These are phyloP conservation scores for Leptinotarsa rubiginosa DNA, from an alignment of 2,888 invertebrate species.

Conservation along the genomic window DNA sequence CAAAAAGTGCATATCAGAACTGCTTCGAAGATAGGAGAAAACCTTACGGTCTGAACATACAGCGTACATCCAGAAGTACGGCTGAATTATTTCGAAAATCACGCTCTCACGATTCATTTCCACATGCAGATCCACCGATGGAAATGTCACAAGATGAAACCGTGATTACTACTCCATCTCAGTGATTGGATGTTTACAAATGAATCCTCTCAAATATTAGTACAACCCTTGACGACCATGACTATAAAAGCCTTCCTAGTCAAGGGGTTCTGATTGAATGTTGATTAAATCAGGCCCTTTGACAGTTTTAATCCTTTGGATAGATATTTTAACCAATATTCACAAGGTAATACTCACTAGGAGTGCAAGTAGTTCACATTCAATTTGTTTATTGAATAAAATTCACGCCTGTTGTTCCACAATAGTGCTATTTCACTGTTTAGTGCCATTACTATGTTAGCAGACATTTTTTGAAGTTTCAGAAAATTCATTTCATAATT, in stretches of 20 bases:
- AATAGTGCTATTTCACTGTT: too few species aligned
- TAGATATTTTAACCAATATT: not conserved
- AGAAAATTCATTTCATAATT: too few species aligned
- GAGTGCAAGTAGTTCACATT: too few species aligned
- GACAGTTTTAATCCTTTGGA: not conserved
- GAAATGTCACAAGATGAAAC: constrained; percentile 1
- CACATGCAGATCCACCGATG: not conserved
- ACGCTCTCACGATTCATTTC: not conserved
- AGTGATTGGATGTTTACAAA: not conserved
- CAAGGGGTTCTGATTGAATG: not conserved
- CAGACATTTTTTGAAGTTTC: too few species aligned
- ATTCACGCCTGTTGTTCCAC: too few species aligned
- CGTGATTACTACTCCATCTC: not conserved
- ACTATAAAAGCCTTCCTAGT: not conserved
- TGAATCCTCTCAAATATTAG: not conserved
- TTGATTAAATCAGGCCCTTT: not conserved
- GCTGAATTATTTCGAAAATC: not conserved
- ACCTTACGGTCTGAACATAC: too few species aligned
- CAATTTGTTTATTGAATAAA: too few species aligned
- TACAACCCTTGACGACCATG: not conserved
- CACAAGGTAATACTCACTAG: too few species aligned
- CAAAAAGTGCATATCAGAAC: too few species aligned
- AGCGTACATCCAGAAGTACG: too few species aligned
- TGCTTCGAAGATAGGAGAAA: too few species aligned
- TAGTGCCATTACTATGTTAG: too few species aligned